These are phyloP conservation scores for Herpetotheres cachinnans DNA, from an alignment of 2,113 vertebrate genomes.

Conservation along the genomic window DNA sequence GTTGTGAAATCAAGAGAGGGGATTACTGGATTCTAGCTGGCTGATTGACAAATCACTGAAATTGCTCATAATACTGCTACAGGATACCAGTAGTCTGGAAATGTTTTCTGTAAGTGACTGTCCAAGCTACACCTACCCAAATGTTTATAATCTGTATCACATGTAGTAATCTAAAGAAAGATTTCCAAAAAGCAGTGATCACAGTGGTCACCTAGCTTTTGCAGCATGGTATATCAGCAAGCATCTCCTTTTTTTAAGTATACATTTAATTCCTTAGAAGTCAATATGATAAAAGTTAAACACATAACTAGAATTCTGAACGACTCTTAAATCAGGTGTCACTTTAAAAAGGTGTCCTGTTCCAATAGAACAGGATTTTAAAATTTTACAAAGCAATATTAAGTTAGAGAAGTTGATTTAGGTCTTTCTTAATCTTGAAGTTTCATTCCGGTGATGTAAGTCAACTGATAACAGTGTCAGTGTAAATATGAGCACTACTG, in stretches of 20 bases:
- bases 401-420: neutral
- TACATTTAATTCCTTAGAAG: neutral
- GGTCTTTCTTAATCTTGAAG: neutral
- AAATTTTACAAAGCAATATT: neutral
- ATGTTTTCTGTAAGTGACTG: neutral
- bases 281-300: neutral
- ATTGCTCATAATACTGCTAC: neutral
- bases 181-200: neutral
- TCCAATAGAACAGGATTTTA: neutral
- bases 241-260: neutral
- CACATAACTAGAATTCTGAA: neutral
- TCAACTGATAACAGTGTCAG: neutral
- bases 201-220: neutral
- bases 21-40: neutral
- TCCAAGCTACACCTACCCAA: neutral
- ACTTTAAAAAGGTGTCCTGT: neutral
- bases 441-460: neutral
- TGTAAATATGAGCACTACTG: neutral
- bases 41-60: neutral
- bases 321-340: neutral
- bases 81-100: neutral
- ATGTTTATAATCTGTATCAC: neutral
- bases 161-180: neutral
- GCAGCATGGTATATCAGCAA: neutral
- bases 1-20: neutral